Conservation (phyloP, 2,797 vertebrate genomes). For the Alexandromys oeconomus region DNA sequence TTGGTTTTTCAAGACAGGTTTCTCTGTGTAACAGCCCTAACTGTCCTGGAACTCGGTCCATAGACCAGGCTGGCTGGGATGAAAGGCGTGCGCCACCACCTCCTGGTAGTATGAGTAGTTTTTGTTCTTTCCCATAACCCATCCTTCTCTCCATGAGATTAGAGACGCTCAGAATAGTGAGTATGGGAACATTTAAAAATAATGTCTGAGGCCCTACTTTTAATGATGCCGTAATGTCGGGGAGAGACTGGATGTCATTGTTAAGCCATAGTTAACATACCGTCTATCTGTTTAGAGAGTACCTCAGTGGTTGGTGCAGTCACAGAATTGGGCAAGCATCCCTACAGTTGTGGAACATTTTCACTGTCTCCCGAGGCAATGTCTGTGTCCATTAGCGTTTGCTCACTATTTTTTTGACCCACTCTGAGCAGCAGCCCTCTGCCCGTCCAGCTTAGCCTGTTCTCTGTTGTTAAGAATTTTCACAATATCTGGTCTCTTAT, state of each 20-base stretch:
- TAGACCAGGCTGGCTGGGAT: no score
- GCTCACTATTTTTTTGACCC: background rate
- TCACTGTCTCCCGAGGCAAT: background rate
- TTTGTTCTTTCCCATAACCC: background rate
- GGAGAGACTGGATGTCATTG: background rate
- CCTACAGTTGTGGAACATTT: background rate
- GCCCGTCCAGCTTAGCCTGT: background rate
- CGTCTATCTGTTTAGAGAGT: background rate
- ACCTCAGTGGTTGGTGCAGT: background rate
- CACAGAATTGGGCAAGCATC: background rate
- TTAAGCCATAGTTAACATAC: background rate
- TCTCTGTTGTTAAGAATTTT: background rate
- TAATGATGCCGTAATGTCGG: constrained; percentile 37
- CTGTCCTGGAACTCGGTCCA: no score
- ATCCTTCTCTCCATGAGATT: background rate
- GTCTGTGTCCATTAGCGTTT: background rate
- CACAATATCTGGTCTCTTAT: background rate
- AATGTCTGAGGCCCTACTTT: background rate
- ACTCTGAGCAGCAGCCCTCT: background rate
- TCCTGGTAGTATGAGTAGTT: constrained; percentile 31
- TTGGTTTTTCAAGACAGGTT: no score
- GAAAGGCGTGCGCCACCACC: no score
- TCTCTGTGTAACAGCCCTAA: no score
- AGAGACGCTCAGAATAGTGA: background rate
- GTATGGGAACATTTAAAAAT: background rate